Base-by-base conservation (phyloP, 1,140 invertebrate species). In the Bombyx mandarina region DNA sequence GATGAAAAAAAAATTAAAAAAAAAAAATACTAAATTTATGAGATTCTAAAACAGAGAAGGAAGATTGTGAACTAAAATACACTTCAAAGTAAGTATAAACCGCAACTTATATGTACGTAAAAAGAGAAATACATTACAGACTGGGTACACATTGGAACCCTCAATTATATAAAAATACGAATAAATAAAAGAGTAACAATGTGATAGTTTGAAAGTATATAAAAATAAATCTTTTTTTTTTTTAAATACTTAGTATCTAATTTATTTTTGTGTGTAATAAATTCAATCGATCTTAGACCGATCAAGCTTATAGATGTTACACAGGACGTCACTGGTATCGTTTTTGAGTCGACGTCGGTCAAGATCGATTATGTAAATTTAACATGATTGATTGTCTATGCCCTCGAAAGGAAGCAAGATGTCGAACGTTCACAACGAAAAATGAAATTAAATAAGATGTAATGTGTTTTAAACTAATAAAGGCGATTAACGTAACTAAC, bases 211-310 rank as follows among this genome's bases (percentile, higher is more conserved):
- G 76, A 75, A 82, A 81, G 81, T 77, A 84, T 82, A 82, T 68
- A 78, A 83, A 80, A 85, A 83, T 82, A 82, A 76, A 75, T 80
- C 72, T 82, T 77, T 82, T 75, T 35, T 35, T 79, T 85, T 85
- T 22, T 82, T 85, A 86, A 79, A 82, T 82, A 87, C 80, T 84
- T 83, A 87, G 66, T 57, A 74, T 73, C 72, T 71, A 81, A 81
- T 74, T 68, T 72, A 66, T 72, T 35, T 35, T 35, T 35, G 26
- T 35, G 4, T 35, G 26, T 35, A 5, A 3, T 66, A 71, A 66
- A 60, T 57, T 63, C 57, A 60, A 69, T 59, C 42, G 42, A 48
- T 51, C 50, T 51, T 35, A 51, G 26, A 51, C 50, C 26, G 2
- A 35, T 35, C 26, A 5, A 35, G 26, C 12, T 0, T 18, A 1